phyloP scores from a whole-genome alignment of 1,140 invertebrate genomes.

The Pseudomyrmex pallidus region DNA sequence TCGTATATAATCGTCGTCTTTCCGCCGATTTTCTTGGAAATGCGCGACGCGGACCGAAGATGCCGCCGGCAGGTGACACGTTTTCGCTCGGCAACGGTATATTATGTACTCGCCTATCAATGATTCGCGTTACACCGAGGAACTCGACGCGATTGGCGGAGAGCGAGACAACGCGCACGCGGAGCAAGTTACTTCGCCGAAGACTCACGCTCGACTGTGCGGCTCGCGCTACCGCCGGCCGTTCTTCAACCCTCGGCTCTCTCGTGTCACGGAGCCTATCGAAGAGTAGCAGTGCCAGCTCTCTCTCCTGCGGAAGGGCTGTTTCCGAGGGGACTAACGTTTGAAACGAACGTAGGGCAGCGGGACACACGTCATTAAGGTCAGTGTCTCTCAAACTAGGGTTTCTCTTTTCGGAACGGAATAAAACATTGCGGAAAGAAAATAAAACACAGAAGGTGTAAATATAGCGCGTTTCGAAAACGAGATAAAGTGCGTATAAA shows the following conservation, averaged over 20 bases:
- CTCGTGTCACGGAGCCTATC: background rate
- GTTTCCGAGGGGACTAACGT: background rate
- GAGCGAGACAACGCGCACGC: background rate
- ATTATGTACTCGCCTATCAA: no score
- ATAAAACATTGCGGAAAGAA: background rate
- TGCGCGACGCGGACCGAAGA: background rate
- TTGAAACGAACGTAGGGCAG: constrained; percentile 12
- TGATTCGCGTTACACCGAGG: no score
- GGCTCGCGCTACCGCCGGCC: constrained; percentile 9
- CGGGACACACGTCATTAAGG: constrained; percentile 10
- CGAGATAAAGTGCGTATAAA: no score
- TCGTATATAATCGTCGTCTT: background rate
- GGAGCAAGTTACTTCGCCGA: constrained; percentile 38
- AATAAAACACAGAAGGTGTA: no score
- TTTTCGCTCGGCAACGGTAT: background rate
- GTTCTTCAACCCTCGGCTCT: constrained; percentile 32
- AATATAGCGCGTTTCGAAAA: no score
- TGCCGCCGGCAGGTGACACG: background rate
- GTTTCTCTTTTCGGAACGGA: background rate
- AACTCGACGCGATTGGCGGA: background rate
- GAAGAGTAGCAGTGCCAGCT: background rate
- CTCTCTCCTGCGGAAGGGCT: background rate
- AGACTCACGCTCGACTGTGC: constrained; percentile 65
- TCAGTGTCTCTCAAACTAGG: constrained; percentile 49
- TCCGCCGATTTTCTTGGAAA: constrained; percentile 21